Conservation (phyloP, 1,140 invertebrate genomes). For the Leptinotarsa lineolata region DNA sequence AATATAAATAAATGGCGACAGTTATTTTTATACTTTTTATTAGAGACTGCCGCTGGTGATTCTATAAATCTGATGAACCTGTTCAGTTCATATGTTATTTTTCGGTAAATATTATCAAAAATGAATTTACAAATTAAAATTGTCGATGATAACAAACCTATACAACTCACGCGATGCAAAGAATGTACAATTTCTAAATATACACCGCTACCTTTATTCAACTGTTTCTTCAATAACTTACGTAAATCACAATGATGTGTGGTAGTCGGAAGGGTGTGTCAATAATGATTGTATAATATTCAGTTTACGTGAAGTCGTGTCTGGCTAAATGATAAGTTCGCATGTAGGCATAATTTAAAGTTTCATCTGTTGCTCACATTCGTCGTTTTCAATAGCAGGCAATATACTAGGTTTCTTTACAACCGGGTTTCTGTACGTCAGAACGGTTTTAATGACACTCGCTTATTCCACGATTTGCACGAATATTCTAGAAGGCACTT, state of each 20-base stretch:
- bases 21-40: too few species aligned
- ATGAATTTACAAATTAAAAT: too few species aligned
- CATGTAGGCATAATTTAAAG: constrained; percentile 12
- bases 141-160: too few species aligned
- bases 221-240: background rate
- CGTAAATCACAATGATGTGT: constrained; percentile 9
- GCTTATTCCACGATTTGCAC: background rate
- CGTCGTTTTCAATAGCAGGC: background rate
- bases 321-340: constrained; percentile 20
- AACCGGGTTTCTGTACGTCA: background rate
- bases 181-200: background rate
- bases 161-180: too few species aligned
- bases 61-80: too few species aligned
- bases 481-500: background rate
- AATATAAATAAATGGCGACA: too few species aligned
- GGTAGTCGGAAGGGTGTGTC: constrained; percentile 21
- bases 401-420: background rate
- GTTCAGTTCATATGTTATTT: too few species aligned
- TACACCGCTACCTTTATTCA: background rate
- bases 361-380: background rate
- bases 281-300: constrained; percentile 26
- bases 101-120: too few species aligned
- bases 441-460: constrained; percentile 6
- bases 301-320: constrained; percentile 21
- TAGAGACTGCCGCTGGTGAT: too few species aligned